Evolutionary conservation across 2,113 vertebrate genomes (phyloP), one percentile per base, ranked within the genome.

Genomic region (Pomatorhinus ruficollis): DNA sequence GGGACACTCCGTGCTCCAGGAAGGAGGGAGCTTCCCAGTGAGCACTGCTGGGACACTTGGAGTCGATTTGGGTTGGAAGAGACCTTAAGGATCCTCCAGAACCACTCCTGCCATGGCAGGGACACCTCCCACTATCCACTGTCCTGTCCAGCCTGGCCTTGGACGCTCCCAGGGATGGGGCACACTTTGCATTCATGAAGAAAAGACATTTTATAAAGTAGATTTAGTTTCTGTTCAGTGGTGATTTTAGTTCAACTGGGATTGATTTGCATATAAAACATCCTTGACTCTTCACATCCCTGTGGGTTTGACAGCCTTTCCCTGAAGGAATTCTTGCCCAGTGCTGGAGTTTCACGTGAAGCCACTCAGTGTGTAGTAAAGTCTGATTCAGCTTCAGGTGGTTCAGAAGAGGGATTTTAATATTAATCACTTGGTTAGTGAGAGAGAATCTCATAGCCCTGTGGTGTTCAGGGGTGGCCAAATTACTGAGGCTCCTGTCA

Each of bases 201-300:
- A 60, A 74, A 37, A 14, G 8, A 1, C 17, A 15, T 49, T 22
- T 61, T 64, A 4, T 39, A 1, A 49, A 56, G 30, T 27, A 35
- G 24, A 12, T 56, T 17, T 33, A 10, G 11, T 35, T 87, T n/a
- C 47, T 80, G 45, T n/a, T 72, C 9, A 39, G 8, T 28, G 22
- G 9, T 59, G 59, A 27, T 49, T 95, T 83, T 49, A 53, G 66
- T 49, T 37, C 24, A 4, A 0, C 64, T 39, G 57, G 52, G 44
- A 21, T 23, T 57, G 47, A 30, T 83, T 50, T 63, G 16, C 28
- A 30, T 16, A 12, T 35, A 30, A 84, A 76, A 12, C 25, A 5
- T 18, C 37, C 8, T 13, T 30, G 45, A 25, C 10, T 16, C 23
- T 39, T 6, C 12, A 27, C 0, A 0, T 49, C 35, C 7, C 31